Conservation (phyloP, 2,797 vertebrate species). For the Acrossocheilus fasciatus region DNA sequence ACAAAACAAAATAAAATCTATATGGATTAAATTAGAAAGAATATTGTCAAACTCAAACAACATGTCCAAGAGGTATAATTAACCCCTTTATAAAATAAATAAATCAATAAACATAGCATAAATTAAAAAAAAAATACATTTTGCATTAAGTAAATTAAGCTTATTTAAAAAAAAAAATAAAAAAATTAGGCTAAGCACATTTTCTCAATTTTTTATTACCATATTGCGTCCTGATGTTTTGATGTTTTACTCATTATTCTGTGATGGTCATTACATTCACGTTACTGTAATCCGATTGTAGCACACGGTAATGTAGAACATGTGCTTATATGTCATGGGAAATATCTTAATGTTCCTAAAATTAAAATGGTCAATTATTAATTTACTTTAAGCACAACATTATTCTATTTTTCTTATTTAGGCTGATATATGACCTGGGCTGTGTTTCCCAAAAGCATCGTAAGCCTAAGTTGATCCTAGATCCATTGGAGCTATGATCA, state of each 20-base stretch:
- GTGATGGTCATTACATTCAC: not conserved
- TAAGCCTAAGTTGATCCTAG: not conserved
- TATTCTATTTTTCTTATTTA: not conserved
- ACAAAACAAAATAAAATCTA: not conserved
- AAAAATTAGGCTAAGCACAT: not conserved
- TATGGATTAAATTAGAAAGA: not conserved
- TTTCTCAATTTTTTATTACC: not conserved
- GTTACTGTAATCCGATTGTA: not conserved
- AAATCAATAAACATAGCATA: not conserved
- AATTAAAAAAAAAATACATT: no score
- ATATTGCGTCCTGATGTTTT: not conserved
- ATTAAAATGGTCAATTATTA: not conserved
- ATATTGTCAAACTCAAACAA: not conserved
- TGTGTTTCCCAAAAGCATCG: not conserved
- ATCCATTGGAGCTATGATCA: not conserved
- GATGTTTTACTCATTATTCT: not conserved
- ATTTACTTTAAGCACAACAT: not conserved
- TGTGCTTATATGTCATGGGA: not conserved
- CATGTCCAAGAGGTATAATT: not conserved
- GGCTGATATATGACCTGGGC: not conserved
- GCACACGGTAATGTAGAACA: not conserved
- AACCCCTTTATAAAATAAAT: not conserved
- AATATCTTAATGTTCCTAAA: not conserved
- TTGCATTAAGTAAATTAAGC: not conserved
- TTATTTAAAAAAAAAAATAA: not conserved